A percentile compares a stretch with the other conserved stretches of the same genome.
phyloP scores from a whole-genome alignment of 2,113 vertebrate species.

The Corapipo altera region DNA sequence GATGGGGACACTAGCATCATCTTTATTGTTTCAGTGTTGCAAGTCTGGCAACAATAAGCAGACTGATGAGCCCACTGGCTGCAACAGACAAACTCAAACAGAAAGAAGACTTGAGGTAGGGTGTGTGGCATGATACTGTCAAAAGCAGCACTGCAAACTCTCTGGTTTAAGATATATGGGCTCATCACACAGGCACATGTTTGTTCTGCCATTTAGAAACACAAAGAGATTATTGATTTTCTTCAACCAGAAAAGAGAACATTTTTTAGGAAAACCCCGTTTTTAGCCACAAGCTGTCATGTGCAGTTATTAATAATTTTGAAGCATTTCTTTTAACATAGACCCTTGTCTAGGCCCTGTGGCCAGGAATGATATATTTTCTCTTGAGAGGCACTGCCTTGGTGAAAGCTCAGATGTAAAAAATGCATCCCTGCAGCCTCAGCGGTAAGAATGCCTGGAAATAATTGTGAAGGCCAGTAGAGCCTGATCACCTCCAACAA shows the following conservation, averaged over 20 bases:
- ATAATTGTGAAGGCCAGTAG: neutral
- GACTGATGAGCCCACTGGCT: neutral
- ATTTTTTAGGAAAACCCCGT: neutral
- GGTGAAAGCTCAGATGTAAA: neutral
- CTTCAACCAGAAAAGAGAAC: neutral
- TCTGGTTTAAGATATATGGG: neutral
- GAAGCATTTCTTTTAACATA: neutral
- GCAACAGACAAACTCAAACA: neutral
- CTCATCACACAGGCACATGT: neutral
- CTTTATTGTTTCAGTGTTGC: neutral
- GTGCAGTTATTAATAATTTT: neutral
- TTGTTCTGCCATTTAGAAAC: neutral
- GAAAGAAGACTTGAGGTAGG: neutral
- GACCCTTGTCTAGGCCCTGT: neutral
- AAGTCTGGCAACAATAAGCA: neutral
- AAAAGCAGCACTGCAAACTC: neutral
- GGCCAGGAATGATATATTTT: neutral
- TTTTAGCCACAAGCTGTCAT: neutral
- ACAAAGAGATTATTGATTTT: neutral
- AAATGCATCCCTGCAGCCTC: neutral
- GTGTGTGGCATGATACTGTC: accelerated
- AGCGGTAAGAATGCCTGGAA: neutral
- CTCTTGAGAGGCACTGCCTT: neutral
- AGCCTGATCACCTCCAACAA: accelerated
- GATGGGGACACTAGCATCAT: neutral